phyloP scores from a whole-genome alignment of 2,888 invertebrate genomes.

The Agrotis puta region DNA sequence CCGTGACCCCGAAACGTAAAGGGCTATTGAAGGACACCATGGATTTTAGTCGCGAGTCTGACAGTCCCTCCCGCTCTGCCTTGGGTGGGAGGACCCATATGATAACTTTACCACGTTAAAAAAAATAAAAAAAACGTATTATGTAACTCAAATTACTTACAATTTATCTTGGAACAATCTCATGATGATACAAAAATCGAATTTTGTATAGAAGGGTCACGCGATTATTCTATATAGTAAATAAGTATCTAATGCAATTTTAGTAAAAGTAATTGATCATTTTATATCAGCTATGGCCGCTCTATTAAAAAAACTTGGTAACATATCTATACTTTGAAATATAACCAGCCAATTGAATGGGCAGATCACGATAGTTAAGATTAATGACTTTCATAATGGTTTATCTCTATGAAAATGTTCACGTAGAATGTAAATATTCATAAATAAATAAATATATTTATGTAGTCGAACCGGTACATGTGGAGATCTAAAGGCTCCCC shows the following conservation, averaged over 20 bases:
- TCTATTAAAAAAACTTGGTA: slow-evolving; percentile 73
- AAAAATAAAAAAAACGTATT: too few relatives aligned
- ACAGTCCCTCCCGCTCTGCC: too few relatives aligned
- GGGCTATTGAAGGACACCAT: too few relatives aligned
- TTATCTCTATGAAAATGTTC: slow-evolving; percentile 57
- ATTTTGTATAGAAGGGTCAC: slow-evolving; percentile 33
- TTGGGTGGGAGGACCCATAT: too few relatives aligned
- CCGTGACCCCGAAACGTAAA: too few relatives aligned
- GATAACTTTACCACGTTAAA: too few relatives aligned
- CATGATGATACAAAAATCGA: slow-evolving; percentile 48
- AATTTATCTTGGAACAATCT: slow-evolving; percentile 41
- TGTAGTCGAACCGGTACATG: too few relatives aligned
- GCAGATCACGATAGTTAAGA: slow-evolving; percentile 76
- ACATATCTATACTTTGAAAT: slow-evolving; percentile 67
- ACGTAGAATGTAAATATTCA: slow-evolving; percentile 1
- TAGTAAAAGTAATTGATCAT: slow-evolving; percentile 30
- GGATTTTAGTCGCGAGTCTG: too few relatives aligned
- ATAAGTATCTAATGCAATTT: slow-evolving; percentile 60
- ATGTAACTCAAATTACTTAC: neutral
- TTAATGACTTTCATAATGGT: slow-evolving; percentile 79
- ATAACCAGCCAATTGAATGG: slow-evolving; percentile 79
- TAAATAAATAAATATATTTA: too few relatives aligned
- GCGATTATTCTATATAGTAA: slow-evolving; percentile 68
- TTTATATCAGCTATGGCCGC: slow-evolving; percentile 37
- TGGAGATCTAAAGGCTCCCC: too few relatives aligned